These are phyloP conservation scores for Propithecus perrieri DNA, from an alignment of 2,797 vertebrate species.

Conservation along the genomic window DNA sequence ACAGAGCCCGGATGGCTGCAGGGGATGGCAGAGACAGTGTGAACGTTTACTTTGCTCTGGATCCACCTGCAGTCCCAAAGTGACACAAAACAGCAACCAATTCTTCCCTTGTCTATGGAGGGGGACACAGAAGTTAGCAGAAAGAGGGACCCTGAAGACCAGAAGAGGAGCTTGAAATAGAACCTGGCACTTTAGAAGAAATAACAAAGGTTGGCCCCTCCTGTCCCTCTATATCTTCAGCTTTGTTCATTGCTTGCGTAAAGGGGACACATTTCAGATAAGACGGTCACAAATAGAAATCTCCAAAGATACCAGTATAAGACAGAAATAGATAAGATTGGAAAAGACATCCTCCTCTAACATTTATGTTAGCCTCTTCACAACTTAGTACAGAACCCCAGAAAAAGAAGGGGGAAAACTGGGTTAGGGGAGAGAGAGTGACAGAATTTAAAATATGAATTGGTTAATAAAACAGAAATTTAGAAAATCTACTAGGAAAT, in stretches of 20 bases:
- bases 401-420: not conserved
- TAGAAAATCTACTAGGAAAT: not conserved
- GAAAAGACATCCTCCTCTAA: not conserved
- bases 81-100: not conserved
- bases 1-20: not conserved
- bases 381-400: not conserved
- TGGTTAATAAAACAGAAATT: not conserved
- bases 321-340: not conserved
- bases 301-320: not conserved
- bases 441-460: not conserved
- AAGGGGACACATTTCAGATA: not conserved
- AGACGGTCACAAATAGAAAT: not conserved
- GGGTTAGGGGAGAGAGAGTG: not conserved
- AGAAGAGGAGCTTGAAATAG: not conserved
- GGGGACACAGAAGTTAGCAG: not conserved
- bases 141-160: not conserved
- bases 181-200: not conserved
- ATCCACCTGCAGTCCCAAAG: not conserved
- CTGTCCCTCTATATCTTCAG: not conserved
- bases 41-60: not conserved
- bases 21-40: accelerated
- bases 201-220: not conserved
- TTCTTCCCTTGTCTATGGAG: not conserved
- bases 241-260: not conserved
- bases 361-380: not conserved